phyloP scores from a whole-genome alignment of 2,888 invertebrate species.

The Malthinus flaveolus region DNA sequence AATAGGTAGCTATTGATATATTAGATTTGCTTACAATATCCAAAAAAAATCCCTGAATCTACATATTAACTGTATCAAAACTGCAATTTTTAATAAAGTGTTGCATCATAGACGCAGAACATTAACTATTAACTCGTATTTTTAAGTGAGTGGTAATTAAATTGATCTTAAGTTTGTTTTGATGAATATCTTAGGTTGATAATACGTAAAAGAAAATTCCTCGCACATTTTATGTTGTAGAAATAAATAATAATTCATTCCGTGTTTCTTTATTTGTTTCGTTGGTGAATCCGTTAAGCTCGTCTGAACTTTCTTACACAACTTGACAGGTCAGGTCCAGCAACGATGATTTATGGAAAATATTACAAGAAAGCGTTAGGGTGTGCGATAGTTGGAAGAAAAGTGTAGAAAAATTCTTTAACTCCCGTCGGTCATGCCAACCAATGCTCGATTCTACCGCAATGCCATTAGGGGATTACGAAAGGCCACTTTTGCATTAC shows the following conservation, averaged over 20 bases:
- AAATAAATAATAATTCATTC: slow-evolving; percentile 50
- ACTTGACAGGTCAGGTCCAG: slow-evolving; percentile 50
- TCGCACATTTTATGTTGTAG: not conserved
- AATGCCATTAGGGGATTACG: slow-evolving; percentile 46
- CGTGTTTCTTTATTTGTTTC: slow-evolving; percentile 38
- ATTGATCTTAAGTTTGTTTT: too few species aligned
- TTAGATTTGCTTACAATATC: too few species aligned
- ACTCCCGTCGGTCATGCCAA: slow-evolving; percentile 41
- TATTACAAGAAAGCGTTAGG: slow-evolving; percentile 50
- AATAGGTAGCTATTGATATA: too few species aligned
- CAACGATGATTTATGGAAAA: slow-evolving; percentile 58
- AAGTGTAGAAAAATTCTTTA: slow-evolving; percentile 51
- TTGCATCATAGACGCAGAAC: too few species aligned
- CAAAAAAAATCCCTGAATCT: too few species aligned
- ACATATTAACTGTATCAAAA: too few species aligned
- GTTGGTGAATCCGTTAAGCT: slow-evolving; percentile 41
- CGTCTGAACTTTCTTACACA: slow-evolving; percentile 46
- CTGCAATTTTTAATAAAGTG: too few species aligned
- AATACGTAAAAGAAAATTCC: too few species aligned
- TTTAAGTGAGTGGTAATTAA: too few species aligned
- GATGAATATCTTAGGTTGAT: too few species aligned
- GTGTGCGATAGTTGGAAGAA: slow-evolving; percentile 43
- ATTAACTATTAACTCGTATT: too few species aligned
- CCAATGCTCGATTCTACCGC: slow-evolving; percentile 40
- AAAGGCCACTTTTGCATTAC: slow-evolving; percentile 47